Percentiles rank a stretch among this genome's conserved stretches.
These are phyloP conservation scores for Pammene fasciana DNA, from an alignment of 2,888 invertebrate species.

Conservation along the genomic window DNA sequence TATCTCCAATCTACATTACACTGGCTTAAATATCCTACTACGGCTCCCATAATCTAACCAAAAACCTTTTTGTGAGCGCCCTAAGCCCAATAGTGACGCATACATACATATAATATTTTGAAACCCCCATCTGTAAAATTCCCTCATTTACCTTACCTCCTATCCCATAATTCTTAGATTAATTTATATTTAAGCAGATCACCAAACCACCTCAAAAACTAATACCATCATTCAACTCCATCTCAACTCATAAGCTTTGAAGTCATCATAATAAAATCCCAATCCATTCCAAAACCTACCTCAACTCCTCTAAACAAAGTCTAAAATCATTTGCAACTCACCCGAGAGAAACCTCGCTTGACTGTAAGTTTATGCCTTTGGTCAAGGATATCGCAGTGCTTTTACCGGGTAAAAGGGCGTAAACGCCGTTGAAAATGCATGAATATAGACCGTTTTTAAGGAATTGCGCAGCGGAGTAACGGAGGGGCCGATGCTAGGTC, in stretches of 20 bases:
- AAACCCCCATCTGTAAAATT: too few species aligned
- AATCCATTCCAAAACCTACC: background rate
- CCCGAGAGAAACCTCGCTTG: slow-evolving; percentile 24
- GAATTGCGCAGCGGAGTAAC: background rate
- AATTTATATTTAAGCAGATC: slow-evolving; percentile 11
- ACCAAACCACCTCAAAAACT: slow-evolving; percentile 27
- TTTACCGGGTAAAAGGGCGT: background rate
- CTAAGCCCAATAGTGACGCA: too few species aligned
- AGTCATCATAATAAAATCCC: slow-evolving; percentile 24
- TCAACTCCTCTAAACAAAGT: background rate
- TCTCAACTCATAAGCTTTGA: slow-evolving; percentile 22
- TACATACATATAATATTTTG: too few species aligned
- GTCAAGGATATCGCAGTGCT: slow-evolving; percentile 42
- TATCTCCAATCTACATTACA: too few species aligned
- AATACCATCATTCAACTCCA: slow-evolving; percentile 25
- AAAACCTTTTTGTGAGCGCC: too few species aligned
- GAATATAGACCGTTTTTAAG: slow-evolving; percentile 1
- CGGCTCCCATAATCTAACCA: too few species aligned
- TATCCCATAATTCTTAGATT: background rate
- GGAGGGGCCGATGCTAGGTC: slow-evolving; percentile 20
- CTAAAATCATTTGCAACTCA: background rate
- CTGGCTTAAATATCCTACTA: too few species aligned
- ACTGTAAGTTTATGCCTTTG: slow-evolving; percentile 42
- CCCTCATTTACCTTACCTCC: too few species aligned
- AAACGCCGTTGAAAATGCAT: background rate